Evolutionary conservation across 2,113 vertebrate genomes (phyloP), one percentile per base, ranked within the genome.

Genomic region (Capricornis sumatraensis): DNA sequence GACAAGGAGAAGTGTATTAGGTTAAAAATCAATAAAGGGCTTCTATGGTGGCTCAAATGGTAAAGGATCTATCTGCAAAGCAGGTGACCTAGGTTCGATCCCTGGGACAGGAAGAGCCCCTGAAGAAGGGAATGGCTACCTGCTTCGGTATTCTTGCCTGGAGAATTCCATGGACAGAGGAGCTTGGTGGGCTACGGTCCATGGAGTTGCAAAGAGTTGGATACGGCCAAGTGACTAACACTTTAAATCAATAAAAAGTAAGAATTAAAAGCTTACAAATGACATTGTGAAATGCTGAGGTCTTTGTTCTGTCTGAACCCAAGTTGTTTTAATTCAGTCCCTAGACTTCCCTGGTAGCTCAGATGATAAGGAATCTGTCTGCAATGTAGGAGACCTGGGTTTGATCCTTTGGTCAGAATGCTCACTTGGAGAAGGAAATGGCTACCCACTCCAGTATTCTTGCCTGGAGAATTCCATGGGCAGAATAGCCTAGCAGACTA

Each of bases 51-150:
- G 40, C 23, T 76, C 40, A 27, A 12, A 27, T 43, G 36, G 71
- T 76, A 76, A 76, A 43, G 23, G 40, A 27, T 76, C 71, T 43
- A 23, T 23, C 40, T 76, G 40, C 40, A 76, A 43, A 7, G 71
- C 40, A 27, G 12, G 12, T 0, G 0, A 76, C 40, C 23, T 43
- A 76, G 23, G 23, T 43, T 76, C 0, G 0, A 27, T 43, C 71
- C 40, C 12, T 76, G 23, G 71, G 40, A 43, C 40, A 27, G 40
- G 23, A 76, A 43, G 71, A 43, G 7, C 71, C 40, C 71, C 71
- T 43, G 71, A 23, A 76, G 71, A 43, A 76, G 23, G 12, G 71
- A 76, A 76, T 43, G 71, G 23, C 71, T 43, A 76, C 71, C 11
- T 25, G 12, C 71, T 76, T 43, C 1, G 0, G 23, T 76, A 43